Evolutionary conservation across 2,888 invertebrate species (phyloP).

Genomic region (Chymomyza procnemis): DNA sequence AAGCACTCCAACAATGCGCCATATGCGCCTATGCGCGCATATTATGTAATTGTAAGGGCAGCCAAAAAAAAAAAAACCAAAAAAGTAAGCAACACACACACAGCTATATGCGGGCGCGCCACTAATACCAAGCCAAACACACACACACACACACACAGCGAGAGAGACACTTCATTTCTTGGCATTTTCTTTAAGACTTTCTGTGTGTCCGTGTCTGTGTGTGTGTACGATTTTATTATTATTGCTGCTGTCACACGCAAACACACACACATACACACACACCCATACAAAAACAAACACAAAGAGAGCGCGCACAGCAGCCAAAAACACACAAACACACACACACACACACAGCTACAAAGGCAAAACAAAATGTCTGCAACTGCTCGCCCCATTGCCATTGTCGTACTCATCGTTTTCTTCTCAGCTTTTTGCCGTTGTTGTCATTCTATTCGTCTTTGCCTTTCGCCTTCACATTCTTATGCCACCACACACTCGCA

Average conservation of each 20-base stretch:
- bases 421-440: background rate
- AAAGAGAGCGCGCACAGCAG: constrained; percentile 1
- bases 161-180: constrained; percentile 70
- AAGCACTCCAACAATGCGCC: constrained; percentile 55
- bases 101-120: constrained; percentile 24
- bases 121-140: constrained; percentile 21
- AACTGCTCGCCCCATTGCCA: constrained; percentile 29
- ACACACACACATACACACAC: background rate
- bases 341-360: no score
- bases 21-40: constrained; percentile 66
- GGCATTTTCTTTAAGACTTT: constrained; percentile 56
- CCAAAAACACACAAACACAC: constrained; percentile 5
- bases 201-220: constrained; percentile 43
- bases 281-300: constrained; percentile 6
- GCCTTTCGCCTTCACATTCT: constrained; percentile 10
- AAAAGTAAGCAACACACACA: background rate
- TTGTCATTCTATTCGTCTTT: constrained; percentile 5
- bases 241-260: constrained; percentile 45
- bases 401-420: background rate
- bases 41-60: constrained; percentile 67
- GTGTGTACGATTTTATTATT: constrained; percentile 65
- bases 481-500: no score
- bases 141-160: constrained; percentile 11
- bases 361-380: constrained; percentile 3
- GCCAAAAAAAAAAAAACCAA: constrained; percentile 21